Percentiles rank a stretch among this genome's conserved stretches.
Evolutionary conservation across 1,140 invertebrate genomes (phyloP).

Genomic region (Ceratosolen solmsi): DNA sequence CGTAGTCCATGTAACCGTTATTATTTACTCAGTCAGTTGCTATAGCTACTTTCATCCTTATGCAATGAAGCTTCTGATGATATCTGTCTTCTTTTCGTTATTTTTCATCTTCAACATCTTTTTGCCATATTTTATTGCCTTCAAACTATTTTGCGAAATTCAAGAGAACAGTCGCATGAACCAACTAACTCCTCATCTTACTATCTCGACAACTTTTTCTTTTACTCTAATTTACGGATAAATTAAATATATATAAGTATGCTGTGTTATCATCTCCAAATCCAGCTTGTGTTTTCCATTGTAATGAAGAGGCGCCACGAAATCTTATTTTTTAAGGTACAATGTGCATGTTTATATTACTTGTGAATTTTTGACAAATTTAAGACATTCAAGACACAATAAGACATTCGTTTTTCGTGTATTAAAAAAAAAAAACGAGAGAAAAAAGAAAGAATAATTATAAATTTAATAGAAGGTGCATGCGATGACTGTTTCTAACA

Average conservation of each 20-base stretch:
- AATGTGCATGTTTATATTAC: too few relatives aligned
- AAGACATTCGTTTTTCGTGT: too few relatives aligned
- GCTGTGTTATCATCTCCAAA: neutral
- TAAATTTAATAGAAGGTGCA: neutral
- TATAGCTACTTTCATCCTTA: conserved; percentile 71
- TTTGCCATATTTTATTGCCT: conserved; percentile 44
- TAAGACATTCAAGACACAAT: too few relatives aligned
- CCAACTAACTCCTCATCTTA: conserved; percentile 36
- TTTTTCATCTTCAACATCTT: neutral
- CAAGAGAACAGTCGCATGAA: conserved; percentile 7
- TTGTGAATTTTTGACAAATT: too few relatives aligned
- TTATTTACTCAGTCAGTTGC: conserved; percentile 70
- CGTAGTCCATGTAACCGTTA: conserved; percentile 67
- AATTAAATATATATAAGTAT: neutral
- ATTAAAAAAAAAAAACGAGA: too few relatives aligned
- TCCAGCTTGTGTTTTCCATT: neutral
- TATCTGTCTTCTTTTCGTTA: conserved; percentile 58
- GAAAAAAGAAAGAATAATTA: too few relatives aligned
- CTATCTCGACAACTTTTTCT: neutral
- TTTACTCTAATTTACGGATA: conserved; percentile 30
- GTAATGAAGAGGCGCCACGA: neutral
- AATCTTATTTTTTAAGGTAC: neutral
- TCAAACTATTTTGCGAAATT: conserved; percentile 58
- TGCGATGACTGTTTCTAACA: neutral
- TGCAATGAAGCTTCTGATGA: conserved; percentile 65